These are phyloP conservation scores for Anisognathus igniventris DNA, from an alignment of 2,797 vertebrate species.

Conservation along the genomic window DNA sequence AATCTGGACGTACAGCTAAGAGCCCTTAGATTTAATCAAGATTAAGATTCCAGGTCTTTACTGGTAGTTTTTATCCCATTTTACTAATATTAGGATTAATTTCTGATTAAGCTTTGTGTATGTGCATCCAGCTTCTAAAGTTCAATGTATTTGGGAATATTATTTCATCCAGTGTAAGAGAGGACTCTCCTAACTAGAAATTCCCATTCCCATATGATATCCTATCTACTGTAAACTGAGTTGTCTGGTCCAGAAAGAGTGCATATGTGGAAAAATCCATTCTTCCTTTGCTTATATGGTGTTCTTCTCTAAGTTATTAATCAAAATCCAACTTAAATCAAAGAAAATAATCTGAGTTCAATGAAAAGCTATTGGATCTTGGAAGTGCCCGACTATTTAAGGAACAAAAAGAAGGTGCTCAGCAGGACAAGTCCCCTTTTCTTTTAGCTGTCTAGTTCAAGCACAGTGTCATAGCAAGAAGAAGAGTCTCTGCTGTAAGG, in stretches of 20 bases:
- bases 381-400: neutral
- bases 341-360: neutral
- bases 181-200: neutral
- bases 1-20: neutral
- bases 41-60: neutral
- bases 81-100: neutral
- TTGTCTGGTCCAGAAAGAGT: neutral
- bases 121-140: neutral
- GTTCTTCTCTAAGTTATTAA: neutral
- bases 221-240: neutral
- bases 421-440: neutral
- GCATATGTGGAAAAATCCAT: neutral
- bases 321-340: neutral
- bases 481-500: neutral
- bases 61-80: neutral
- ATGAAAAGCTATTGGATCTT: neutral
- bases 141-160: neutral
- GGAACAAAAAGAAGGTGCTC: neutral
- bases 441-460: neutral
- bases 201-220: neutral
- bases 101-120: neutral
- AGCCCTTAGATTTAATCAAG: neutral
- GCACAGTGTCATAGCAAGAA: neutral
- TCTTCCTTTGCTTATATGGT: neutral
- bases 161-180: neutral